Percentiles rank a stretch among this genome's conserved stretches.
phyloP scores from a whole-genome alignment of 2,113 vertebrate species.

The Capra hircus region DNA sequence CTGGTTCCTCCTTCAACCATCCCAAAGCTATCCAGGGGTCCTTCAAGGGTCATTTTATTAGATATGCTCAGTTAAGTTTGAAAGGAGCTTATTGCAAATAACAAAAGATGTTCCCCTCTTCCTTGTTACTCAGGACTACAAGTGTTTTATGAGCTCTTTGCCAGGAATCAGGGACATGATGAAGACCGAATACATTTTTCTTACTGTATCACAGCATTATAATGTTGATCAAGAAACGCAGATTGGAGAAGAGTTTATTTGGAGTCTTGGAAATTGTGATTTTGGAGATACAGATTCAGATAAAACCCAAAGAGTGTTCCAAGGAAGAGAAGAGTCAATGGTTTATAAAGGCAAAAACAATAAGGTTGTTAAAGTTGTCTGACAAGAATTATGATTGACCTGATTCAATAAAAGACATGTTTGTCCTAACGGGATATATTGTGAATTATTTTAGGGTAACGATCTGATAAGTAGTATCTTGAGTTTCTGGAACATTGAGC shows the following conservation, averaged over 20 bases:
- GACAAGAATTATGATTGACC: background rate
- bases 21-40: background rate
- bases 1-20: background rate
- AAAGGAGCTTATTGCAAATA: background rate
- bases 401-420: background rate
- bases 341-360: background rate
- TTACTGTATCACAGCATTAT: background rate
- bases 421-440: background rate
- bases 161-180: background rate
- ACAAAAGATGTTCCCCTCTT: background rate
- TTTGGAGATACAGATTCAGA: background rate
- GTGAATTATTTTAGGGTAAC: background rate
- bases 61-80: background rate
- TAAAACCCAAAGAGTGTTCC: background rate
- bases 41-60: background rate
- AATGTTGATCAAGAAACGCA: background rate
- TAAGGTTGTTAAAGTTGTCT: background rate
- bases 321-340: background rate
- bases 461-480: background rate
- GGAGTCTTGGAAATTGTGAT: background rate
- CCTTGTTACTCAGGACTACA: background rate
- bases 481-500: background rate
- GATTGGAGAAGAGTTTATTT: background rate
- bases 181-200: background rate
- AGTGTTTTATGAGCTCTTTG: background rate